Evolutionary conservation across 2,888 invertebrate genomes (phyloP).

Genomic region (Schizotus pectinicornis): DNA sequence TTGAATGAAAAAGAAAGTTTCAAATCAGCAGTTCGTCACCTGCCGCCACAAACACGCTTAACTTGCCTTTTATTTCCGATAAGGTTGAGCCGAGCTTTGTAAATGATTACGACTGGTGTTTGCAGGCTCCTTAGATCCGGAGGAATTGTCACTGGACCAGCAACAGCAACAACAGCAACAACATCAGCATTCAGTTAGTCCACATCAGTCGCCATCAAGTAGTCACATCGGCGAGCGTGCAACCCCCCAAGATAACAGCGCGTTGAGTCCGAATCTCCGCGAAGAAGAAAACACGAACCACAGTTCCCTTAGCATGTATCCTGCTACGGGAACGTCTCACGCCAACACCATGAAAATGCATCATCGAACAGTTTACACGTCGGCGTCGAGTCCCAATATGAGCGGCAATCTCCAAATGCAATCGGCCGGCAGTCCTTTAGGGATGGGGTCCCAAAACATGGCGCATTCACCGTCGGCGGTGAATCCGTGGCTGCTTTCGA

Average conservation of each 20-base stretch:
- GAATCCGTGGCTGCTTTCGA: constrained; percentile 76
- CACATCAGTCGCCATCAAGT: constrained; percentile 50
- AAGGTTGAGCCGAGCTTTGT: not conserved
- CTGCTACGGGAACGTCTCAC: constrained; percentile 49
- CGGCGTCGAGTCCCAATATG: constrained; percentile 65
- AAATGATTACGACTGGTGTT: constrained; percentile 49
- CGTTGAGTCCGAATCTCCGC: constrained; percentile 68
- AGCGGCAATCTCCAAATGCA: constrained; percentile 58
- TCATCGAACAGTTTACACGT: constrained; percentile 68
- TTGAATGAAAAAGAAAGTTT: constrained; percentile 13
- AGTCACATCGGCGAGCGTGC: constrained; percentile 62
- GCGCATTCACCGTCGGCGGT: constrained; percentile 65
- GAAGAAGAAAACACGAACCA: constrained; percentile 79
- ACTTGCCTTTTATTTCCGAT: constrained; percentile 5
- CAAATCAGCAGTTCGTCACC: constrained; percentile 18
- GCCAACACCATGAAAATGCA: constrained; percentile 52
- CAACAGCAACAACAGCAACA: constrained; percentile 46
- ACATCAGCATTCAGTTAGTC: constrained; percentile 38
- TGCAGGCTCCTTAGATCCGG: constrained; percentile 80
- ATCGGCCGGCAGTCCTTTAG: constrained; percentile 51
- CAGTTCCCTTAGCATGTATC: constrained; percentile 69
- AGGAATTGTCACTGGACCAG: constrained; percentile 76
- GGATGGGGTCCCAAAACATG: constrained; percentile 56
- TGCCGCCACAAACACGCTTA: constrained; percentile 7
- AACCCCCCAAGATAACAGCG: constrained; percentile 61